These are phyloP conservation scores for Phenacoccus solenopsis DNA, from an alignment of 1,140 invertebrate genomes.

Conservation along the genomic window DNA sequence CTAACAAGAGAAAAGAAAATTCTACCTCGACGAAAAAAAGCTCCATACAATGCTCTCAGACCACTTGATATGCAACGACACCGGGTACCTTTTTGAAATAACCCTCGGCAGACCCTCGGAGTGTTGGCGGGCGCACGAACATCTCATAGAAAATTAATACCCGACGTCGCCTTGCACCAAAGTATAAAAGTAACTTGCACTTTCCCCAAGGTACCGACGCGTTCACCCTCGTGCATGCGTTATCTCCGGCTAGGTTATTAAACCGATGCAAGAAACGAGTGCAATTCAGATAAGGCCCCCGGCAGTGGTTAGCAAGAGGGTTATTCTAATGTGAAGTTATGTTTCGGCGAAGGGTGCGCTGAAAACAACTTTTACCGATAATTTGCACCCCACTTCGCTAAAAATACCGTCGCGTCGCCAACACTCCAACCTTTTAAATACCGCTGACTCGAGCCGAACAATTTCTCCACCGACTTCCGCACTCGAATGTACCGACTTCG, in stretches of 20 bases:
- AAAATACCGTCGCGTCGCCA: no score
- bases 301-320: background rate
- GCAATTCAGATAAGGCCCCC: conserved; percentile 8
- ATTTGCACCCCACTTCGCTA: no score
- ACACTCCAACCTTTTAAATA: background rate
- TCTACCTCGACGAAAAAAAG: no score
- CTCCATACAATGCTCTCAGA: background rate
- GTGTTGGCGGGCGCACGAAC: background rate
- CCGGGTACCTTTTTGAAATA: background rate
- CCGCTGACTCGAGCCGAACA: background rate
- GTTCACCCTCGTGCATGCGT: conserved; percentile 9
- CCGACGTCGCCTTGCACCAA: background rate
- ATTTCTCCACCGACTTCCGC: background rate
- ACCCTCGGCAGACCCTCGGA: background rate
- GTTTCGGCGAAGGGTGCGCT: background rate
- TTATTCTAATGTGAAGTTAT: conserved; percentile 17
- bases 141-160: background rate
- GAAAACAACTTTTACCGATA: background rate
- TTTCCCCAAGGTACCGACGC: background rate
- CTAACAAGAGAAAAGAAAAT: no score
- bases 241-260: conserved; percentile 2
- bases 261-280: conserved; percentile 4
- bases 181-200: background rate
- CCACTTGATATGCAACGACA: background rate
- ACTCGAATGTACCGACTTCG: background rate